Conservation (phyloP, 2,113 vertebrate genomes). For the Cinclus mexicanus region DNA sequence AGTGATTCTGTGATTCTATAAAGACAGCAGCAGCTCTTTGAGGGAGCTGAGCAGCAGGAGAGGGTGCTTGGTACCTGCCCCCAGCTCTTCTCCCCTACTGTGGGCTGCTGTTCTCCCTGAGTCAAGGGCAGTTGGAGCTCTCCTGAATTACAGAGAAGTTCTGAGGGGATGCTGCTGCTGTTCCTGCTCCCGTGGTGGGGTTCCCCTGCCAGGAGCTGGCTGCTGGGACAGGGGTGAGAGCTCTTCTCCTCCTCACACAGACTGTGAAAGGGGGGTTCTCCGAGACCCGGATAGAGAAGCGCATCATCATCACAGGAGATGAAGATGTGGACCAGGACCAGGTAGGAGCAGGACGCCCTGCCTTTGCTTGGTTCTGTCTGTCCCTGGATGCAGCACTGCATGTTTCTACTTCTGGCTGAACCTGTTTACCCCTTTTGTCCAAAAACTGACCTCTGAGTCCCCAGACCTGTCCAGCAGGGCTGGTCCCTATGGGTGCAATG, state of each 20-base stretch:
- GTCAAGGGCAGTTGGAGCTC: background rate
- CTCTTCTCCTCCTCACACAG: conserved; percentile 65
- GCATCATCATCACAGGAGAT: conserved; percentile 97
- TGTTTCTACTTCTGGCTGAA: background rate
- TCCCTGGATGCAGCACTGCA: background rate
- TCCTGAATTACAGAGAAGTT: fast-evolving
- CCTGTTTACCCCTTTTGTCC: background rate
- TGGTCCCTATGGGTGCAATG: fast-evolving
- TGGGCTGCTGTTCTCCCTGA: background rate
- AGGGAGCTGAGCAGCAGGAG: background rate
- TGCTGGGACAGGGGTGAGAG: background rate
- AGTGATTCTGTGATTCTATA: background rate
- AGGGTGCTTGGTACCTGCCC: background rate
- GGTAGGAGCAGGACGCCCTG: conserved; percentile 71
- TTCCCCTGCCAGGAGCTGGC: background rate
- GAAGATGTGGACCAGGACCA: conserved; percentile 98
- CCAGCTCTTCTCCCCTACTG: background rate
- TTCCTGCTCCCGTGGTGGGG: background rate
- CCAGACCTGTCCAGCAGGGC: background rate
- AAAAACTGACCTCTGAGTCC: background rate
- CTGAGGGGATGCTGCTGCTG: background rate
- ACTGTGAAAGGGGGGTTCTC: conserved; percentile 99
- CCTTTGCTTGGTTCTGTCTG: background rate
- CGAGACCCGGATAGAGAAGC: conserved; percentile 97
- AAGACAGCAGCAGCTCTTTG: background rate